Conservation (phyloP, 1,140 invertebrate species). For the Drosophila burlai region DNA sequence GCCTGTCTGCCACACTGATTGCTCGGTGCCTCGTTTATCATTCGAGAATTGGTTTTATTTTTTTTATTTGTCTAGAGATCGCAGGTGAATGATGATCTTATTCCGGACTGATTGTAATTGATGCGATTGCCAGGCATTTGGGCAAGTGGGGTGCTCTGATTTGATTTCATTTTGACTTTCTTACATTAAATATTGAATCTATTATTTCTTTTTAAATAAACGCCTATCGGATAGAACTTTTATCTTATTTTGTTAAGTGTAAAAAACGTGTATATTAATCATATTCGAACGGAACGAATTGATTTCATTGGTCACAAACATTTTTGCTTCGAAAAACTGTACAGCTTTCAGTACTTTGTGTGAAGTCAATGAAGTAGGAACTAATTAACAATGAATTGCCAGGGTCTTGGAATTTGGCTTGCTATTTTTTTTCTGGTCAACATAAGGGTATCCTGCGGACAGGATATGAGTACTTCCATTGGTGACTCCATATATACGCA, state of each 20-base stretch:
- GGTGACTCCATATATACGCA: slow-evolving; percentile 3
- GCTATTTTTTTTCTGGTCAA: neutral
- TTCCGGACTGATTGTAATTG: slow-evolving; percentile 41
- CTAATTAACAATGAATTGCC: no score
- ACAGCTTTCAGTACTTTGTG: neutral
- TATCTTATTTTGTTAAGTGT: neutral
- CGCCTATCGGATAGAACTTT: neutral
- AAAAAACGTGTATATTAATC: neutral
- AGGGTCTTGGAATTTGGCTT: no score
- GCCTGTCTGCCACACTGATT: slow-evolving; percentile 28
- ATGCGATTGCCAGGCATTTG: neutral
- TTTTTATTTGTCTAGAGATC: slow-evolving; percentile 7
- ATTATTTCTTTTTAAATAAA: no score
- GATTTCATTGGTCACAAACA: neutral
- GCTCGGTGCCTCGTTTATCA: slow-evolving; percentile 39
- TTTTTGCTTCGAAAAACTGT: neutral
- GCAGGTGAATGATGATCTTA: slow-evolving; percentile 43
- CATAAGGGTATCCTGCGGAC: neutral
- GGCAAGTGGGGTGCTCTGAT: slow-evolving; percentile 1
- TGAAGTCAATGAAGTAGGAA: neutral
- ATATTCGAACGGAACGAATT: neutral
- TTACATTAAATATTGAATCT: neutral
- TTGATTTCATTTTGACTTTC: neutral
- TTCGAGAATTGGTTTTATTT: neutral
- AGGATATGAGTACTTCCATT: slow-evolving; percentile 1